Evolutionary conservation across 2,888 invertebrate species (phyloP), one percentile per base, ranked within the genome.

Genomic region (Brachyptera putata): DNA sequence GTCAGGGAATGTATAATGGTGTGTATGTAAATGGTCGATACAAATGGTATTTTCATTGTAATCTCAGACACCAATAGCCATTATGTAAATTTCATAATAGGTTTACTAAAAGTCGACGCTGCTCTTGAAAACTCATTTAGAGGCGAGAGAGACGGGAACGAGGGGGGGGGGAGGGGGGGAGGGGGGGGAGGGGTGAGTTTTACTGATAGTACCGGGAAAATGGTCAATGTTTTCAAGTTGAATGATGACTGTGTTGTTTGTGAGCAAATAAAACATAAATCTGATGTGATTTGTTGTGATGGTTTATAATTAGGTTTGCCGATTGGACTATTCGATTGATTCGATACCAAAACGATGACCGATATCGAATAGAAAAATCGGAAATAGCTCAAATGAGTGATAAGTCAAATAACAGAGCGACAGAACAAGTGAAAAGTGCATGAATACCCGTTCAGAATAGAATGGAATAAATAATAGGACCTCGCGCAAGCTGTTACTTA

Each of bases 21-120:
- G 16, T 18, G 18, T 43, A 2, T 46, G 46, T 21, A 21, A n/a
- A 46, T 21, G 46, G 46, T 46, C 46, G 46, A 46, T 46, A 21
- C 46, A 21, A 21, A 46, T 24, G 46, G 24, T 46, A 46, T 46
- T 46, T 46, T 24, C 46, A 46, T 41, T 21, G 46, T 46, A 46
- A 46, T 46, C 46, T 46, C 46, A 46, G 46, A 21, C 21, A 46
- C 46, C 46, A 46, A 46, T 24, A 21, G 24, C 21, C 24, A 46
- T 46, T 46, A 46, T 46, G 46, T 46, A 46, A 46, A 46, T 46
- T 21, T 21, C n/a, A 46, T 46, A 46, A 46, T 46, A 16, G 46
- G 21, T 21, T 9, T 46, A 24, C 46, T 46, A 46, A 46, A 46
- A 22, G 46, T 30, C 21, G n/a, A 22, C 41, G 41, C 3, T 41